These are phyloP conservation scores for Argyrosomus regius DNA, from an alignment of 2,797 vertebrate species.

Conservation along the genomic window DNA sequence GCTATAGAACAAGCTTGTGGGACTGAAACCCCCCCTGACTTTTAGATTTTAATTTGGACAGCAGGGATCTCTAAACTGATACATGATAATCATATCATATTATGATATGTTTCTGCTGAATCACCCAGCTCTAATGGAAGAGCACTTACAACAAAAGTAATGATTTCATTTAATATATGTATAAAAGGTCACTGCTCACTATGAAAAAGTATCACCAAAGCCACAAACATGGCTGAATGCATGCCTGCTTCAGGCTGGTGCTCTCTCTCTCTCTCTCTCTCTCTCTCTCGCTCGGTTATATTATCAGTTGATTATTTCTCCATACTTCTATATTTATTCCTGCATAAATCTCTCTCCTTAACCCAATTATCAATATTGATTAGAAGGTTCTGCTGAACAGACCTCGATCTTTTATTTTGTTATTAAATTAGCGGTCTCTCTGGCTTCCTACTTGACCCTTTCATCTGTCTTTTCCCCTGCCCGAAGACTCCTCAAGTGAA, in stretches of 20 bases:
- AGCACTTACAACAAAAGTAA: background rate
- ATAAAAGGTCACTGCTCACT: background rate
- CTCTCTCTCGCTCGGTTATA: background rate
- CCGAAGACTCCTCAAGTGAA: constrained; percentile 5
- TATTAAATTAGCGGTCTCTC: constrained; percentile 39
- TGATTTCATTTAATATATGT: background rate
- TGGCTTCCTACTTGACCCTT: constrained; percentile 16
- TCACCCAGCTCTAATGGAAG: background rate
- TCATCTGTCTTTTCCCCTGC: constrained; percentile 5
- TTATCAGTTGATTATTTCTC: constrained; percentile 23
- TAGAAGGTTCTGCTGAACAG: constrained; percentile 13
- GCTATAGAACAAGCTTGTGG: background rate
- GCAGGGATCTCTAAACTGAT: background rate
- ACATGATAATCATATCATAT: background rate
- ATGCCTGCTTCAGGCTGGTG: background rate
- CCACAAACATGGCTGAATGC: background rate
- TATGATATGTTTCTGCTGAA: background rate
- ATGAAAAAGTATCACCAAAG: background rate
- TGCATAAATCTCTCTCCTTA: constrained; percentile 17
- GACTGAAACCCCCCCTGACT: background rate
- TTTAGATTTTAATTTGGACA: background rate
- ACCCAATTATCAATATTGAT: constrained; percentile 55
- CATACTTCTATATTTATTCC: background rate
- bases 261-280: background rate
- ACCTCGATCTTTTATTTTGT: constrained; percentile 31